A percentile compares a stretch with the other conserved stretches of the same genome.
These are phyloP conservation scores for Holothuria glaberrima DNA, from an alignment of 35 echinoderm and acorn worm genomes.

Conservation along the genomic window DNA sequence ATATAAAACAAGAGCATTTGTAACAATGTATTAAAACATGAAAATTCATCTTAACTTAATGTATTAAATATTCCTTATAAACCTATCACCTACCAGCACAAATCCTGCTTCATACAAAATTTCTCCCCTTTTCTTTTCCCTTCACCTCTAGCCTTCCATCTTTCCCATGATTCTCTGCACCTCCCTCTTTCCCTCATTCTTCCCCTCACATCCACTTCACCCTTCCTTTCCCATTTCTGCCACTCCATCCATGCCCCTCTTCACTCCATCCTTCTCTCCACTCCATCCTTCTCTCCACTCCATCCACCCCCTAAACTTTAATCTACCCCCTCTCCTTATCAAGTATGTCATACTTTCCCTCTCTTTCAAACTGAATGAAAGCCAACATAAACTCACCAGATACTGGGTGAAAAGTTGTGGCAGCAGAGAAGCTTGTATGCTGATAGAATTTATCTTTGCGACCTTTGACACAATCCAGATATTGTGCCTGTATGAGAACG, in stretches of 20 bases:
- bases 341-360: background rate
- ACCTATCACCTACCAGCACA: too few relatives aligned
- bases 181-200: background rate
- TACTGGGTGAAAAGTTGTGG: conserved; percentile 89
- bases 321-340: background rate
- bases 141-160: too few relatives aligned
- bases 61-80: too few relatives aligned
- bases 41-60: too few relatives aligned
- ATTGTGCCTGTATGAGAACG: background rate
- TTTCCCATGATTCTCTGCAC: background rate
- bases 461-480: conserved; percentile 44
- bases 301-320: too few relatives aligned
- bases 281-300: too few relatives aligned
- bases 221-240: too few relatives aligned
- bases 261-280: too few relatives aligned
- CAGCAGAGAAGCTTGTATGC: conserved; percentile 76
- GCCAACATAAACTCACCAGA: conserved; percentile 50
- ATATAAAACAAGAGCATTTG: too few relatives aligned
- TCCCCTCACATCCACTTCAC: background rate
- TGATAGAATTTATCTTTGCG: conserved; percentile 62
- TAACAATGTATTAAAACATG: too few relatives aligned
- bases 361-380: background rate
- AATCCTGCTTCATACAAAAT: background rate
- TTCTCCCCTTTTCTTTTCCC: background rate
- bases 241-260: background rate